phyloP scores from a whole-genome alignment of 2,797 vertebrate genomes.

The Acrocephalus scirpaceus region DNA sequence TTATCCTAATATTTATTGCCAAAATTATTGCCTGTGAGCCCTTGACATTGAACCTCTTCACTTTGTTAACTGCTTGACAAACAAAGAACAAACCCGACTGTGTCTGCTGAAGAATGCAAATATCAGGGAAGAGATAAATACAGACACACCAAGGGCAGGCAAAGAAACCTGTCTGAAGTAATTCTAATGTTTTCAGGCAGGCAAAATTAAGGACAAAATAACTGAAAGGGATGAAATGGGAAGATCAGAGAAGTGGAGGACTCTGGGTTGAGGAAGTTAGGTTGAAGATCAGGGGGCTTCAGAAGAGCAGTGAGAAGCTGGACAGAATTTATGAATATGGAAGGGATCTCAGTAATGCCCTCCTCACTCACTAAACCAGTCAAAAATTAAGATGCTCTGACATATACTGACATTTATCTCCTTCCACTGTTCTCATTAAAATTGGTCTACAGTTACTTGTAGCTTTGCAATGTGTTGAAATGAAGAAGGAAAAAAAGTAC shows the following conservation, averaged over 20 bases:
- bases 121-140: not conserved
- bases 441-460: not conserved
- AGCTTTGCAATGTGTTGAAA: conserved; percentile 39
- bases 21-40: not conserved
- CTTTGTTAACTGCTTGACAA: conserved; percentile 11
- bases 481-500: not conserved
- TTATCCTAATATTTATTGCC: conserved; percentile 20
- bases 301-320: not conserved
- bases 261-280: not conserved
- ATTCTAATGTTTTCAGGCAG: not conserved
- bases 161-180: not conserved
- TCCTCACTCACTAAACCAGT: not conserved
- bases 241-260: not conserved
- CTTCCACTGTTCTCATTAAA: conserved; percentile 45
- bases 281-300: not conserved
- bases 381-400: not conserved
- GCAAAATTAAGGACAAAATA: not conserved
- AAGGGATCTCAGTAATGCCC: not conserved
- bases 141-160: not conserved
- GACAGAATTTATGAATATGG: not conserved
- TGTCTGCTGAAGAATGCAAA: not conserved
- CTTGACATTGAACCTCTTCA: not conserved
- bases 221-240: not conserved
- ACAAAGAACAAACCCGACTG: not conserved
- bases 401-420: conserved; percentile 36